Evolutionary conservation across 2,797 vertebrate genomes (phyloP).

Genomic region (Pangasius larnaudii): DNA sequence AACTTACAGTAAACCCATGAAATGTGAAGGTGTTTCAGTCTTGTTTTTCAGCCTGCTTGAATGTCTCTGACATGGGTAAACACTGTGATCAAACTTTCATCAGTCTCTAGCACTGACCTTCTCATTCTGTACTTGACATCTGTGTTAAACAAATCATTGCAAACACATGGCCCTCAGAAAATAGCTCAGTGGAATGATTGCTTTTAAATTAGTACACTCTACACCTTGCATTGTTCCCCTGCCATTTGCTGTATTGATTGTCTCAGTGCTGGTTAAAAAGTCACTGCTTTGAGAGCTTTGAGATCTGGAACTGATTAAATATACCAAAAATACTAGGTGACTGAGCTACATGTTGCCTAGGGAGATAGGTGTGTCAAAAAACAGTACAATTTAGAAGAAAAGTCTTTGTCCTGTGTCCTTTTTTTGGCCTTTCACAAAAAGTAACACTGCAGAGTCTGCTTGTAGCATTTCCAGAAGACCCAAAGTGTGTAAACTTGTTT

Average conservation of each 20-base stretch:
- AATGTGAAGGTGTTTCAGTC: conserved; percentile 11
- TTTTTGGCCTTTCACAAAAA: conserved; percentile 20
- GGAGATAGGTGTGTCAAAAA: background rate
- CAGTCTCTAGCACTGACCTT: conserved; percentile 44
- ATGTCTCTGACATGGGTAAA: conserved; percentile 48
- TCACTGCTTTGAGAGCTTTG: conserved; percentile 48
- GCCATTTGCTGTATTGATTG: conserved; percentile 50
- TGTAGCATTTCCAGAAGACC: background rate
- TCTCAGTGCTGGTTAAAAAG: conserved; percentile 40
- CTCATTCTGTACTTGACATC: conserved; percentile 44
- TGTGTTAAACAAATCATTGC: conserved; percentile 58
- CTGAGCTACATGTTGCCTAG: background rate
- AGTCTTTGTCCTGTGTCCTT: background rate
- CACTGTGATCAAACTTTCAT: conserved; percentile 46
- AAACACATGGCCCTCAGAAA: conserved; percentile 47
- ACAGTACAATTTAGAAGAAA: background rate
- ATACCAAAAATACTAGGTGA: background rate
- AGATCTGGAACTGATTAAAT: conserved; percentile 43
- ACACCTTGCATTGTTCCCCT: conserved; percentile 41
- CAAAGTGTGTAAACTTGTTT: background rate
- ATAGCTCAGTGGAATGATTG: conserved; percentile 51
- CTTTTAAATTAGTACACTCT: conserved; percentile 61
- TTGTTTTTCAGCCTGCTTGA: conserved; percentile 58
- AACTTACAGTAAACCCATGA: background rate
- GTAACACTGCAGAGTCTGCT: background rate